Evolutionary conservation across 2,888 invertebrate species (phyloP), one percentile per base, ranked within the genome.

Genomic region (Platypus cylindrus): DNA sequence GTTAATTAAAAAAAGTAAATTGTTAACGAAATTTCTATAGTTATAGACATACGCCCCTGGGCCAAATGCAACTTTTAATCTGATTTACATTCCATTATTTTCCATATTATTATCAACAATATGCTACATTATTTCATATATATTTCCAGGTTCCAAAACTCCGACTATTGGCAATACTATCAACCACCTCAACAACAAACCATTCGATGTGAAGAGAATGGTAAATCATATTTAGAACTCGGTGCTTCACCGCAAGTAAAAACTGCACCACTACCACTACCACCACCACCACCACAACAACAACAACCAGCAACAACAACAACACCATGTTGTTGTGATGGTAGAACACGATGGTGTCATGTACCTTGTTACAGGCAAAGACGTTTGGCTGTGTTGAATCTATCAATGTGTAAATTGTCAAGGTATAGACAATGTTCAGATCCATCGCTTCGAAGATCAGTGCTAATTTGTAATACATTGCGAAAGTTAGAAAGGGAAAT

Each of bases 381-480:
- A 46, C 73, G 91, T 36, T 74, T 87, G 54, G 84, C 87, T 53
- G 85, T 91, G 57, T 77, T 91, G 60, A 87, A 90, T 61, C 73
- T 90, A 46, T 90, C 89, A 47, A 87, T 91, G 78, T 79, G 83
- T 61, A 93, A 93, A 65, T 67, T 93, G 47, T 83, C 85, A 55
- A 73, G 85, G 46, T 81, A 84, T 54, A 74, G 87, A 35, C 87
- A 89, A 61, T 83, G 83, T 48, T 82, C 86, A 36, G 90, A 91
- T 60, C 89, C 90, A 26, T 85, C 86, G 41, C 67, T 93, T 39
- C 74, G 86, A 51, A 77, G 89, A 43, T 90, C 89, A 30, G 91
- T 93, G 56, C 75, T 93, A 43, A 90, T 93, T 53, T 89, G 89
- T 68, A 91, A 91, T 64, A 90, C 91, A 36, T 61, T 91, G 45